phyloP scores from a whole-genome alignment of 2,113 vertebrate species.

The Salvator merianae region DNA sequence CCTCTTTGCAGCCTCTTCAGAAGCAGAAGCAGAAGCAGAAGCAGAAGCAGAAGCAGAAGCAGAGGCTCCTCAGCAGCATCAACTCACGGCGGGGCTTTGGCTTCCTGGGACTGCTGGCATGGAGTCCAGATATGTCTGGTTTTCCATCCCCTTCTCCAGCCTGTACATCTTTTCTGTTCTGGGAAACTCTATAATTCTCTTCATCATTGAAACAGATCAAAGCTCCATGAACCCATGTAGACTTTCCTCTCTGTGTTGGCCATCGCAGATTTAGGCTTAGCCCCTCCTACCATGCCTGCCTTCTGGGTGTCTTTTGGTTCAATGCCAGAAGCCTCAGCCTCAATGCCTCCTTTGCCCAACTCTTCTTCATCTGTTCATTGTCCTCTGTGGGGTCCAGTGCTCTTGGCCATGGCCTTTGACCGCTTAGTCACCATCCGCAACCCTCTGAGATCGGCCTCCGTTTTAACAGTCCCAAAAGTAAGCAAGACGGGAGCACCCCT shows the following conservation, averaged over 20 bases:
- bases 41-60: no score
- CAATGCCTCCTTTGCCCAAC: neutral
- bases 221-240: slow-evolving; percentile 26
- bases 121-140: slow-evolving; percentile 2
- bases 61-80: neutral
- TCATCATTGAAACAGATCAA: neutral
- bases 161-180: slow-evolving; percentile 7
- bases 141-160: slow-evolving; percentile 32
- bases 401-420: slow-evolving; percentile 39
- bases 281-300: slow-evolving; percentile 20
- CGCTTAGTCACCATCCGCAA: slow-evolving; percentile 23
- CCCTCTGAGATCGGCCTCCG: neutral
- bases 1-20: no score
- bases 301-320: slow-evolving; percentile 40
- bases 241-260: slow-evolving; percentile 37
- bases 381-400: slow-evolving; percentile 21
- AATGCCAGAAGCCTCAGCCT: neutral
- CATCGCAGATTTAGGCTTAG: slow-evolving; percentile 23
- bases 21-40: no score
- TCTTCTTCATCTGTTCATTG: slow-evolving; percentile 24
- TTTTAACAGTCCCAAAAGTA: slow-evolving; percentile 24
- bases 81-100: neutral
- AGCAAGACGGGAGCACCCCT: slow-evolving; percentile 29
- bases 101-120: neutral
- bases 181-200: slow-evolving; percentile 34